Percentiles rank a stretch among this genome's conserved stretches.
phyloP scores from a whole-genome alignment of 2,888 invertebrate genomes.

The Dimorphilus gyrociliatus region DNA sequence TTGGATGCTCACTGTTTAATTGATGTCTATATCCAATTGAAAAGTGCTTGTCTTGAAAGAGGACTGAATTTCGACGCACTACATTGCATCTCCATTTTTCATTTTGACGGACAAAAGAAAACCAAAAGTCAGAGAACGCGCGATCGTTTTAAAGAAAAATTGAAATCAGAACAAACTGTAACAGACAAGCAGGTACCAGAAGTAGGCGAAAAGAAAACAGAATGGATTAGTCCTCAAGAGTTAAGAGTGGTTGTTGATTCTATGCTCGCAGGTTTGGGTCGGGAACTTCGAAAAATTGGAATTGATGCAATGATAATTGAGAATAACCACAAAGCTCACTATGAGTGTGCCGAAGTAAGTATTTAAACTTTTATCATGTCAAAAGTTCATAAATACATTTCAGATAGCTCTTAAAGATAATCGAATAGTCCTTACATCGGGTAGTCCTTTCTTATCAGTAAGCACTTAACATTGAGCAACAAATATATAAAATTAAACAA shows the following conservation, averaged over 20 bases:
- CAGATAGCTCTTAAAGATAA: too few relatives aligned
- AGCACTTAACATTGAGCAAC: neutral
- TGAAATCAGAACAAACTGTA: neutral
- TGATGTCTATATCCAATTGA: slow-evolving; percentile 56
- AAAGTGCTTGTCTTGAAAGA: too few relatives aligned
- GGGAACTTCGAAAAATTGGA: slow-evolving; percentile 49
- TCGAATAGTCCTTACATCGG: too few relatives aligned
- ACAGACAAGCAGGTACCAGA: neutral
- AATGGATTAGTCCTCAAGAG: slow-evolving; percentile 13
- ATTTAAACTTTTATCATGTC: neutral
- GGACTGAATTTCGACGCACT: neutral
- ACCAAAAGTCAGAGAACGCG: too few relatives aligned
- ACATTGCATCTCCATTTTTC: neutral
- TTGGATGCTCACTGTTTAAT: slow-evolving; percentile 72
- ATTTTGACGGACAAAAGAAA: too few relatives aligned
- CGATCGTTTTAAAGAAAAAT: neutral
- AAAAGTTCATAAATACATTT: too few relatives aligned
- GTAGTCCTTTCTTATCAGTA: too few relatives aligned
- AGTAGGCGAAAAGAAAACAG: neutral
- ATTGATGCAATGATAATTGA: slow-evolving; percentile 46
- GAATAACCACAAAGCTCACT: slow-evolving; percentile 40
- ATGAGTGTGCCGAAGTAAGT: slow-evolving; percentile 40
- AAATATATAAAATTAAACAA: neutral
- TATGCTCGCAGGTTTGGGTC: slow-evolving; percentile 43
- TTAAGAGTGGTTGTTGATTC: slow-evolving; percentile 46